These are phyloP conservation scores for Nansenia antarctica DNA, from an alignment of 2,113 vertebrate species.

Conservation along the genomic window DNA sequence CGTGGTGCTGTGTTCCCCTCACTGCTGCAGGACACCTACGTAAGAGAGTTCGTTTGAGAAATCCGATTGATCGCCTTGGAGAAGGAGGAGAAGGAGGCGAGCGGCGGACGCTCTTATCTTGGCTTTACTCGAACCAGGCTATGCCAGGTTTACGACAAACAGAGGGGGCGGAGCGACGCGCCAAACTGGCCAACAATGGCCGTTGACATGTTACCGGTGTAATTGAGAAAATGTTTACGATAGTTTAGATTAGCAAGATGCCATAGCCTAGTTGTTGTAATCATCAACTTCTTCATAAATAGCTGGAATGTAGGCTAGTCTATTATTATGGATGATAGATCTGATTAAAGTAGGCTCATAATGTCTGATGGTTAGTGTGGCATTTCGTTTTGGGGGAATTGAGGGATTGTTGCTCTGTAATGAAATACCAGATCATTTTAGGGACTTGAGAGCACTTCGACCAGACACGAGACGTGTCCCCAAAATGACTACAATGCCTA, in stretches of 20 bases:
- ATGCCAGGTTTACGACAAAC: constrained; percentile 82
- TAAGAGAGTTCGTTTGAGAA: constrained; percentile 51
- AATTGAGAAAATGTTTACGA: constrained; percentile 54
- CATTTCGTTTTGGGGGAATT: no score
- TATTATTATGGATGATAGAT: no score
- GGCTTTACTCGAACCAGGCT: constrained; percentile 78
- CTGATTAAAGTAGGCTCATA: background rate
- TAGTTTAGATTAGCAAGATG: constrained; percentile 46
- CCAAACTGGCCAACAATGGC: constrained; percentile 70
- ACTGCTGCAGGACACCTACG: constrained; percentile 57
- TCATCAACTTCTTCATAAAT: constrained; percentile 1
- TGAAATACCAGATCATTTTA: background rate
- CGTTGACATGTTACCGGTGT: constrained; percentile 67
- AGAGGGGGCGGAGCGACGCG: constrained; percentile 78
- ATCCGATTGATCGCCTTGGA: constrained; percentile 68
- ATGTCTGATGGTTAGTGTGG: background rate
- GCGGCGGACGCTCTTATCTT: constrained; percentile 70
- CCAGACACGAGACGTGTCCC: background rate
- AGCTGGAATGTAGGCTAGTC: background rate
- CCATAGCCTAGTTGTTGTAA: constrained; percentile 22
- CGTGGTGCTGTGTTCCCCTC: constrained; percentile 47
- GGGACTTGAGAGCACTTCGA: background rate
- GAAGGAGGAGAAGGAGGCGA: constrained; percentile 64
- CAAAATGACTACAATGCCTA: background rate
- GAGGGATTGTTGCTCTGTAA: background rate